Conservation (phyloP, 1,140 invertebrate genomes). For the Magallana angulata region DNA sequence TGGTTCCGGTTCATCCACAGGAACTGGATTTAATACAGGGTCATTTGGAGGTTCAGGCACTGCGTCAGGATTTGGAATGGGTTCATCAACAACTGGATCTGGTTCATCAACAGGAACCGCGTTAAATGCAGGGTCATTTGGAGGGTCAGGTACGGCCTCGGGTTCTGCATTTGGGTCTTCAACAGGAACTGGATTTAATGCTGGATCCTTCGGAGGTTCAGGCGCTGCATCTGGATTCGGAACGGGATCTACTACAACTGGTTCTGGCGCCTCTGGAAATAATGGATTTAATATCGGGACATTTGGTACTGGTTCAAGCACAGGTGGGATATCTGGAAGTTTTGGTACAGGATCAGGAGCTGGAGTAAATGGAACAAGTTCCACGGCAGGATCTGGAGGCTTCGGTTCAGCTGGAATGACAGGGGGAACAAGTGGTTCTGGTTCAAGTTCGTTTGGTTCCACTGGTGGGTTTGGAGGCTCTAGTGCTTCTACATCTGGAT, state of each 20-base stretch:
- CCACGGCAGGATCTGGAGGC: background rate
- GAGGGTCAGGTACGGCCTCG: background rate
- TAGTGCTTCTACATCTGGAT: background rate
- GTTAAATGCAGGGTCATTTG: background rate
- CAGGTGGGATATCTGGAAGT: background rate
- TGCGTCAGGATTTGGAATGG: background rate
- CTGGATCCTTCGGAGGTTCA: background rate
- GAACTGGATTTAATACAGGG: background rate
- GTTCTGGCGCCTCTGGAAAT: background rate
- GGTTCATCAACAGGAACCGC: background rate
- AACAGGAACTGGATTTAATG: background rate
- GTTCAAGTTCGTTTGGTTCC: conserved; percentile 7
- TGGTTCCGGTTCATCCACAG: background rate
- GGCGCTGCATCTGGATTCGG: background rate
- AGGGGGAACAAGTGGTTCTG: conserved; percentile 7
- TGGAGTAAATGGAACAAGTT: background rate
- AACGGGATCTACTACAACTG: background rate
- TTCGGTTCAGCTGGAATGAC: background rate
- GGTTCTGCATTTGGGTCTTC: background rate
- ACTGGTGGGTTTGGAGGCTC: background rate
- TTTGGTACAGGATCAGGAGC: background rate
- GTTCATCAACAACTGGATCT: background rate
- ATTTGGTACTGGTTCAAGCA: background rate
- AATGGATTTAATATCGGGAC: background rate
- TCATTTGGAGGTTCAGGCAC: background rate